A percentile compares a stretch with the other conserved stretches of the same genome.
Evolutionary conservation across 2,888 invertebrate genomes (phyloP).

Genomic region (Colletes collaris): DNA sequence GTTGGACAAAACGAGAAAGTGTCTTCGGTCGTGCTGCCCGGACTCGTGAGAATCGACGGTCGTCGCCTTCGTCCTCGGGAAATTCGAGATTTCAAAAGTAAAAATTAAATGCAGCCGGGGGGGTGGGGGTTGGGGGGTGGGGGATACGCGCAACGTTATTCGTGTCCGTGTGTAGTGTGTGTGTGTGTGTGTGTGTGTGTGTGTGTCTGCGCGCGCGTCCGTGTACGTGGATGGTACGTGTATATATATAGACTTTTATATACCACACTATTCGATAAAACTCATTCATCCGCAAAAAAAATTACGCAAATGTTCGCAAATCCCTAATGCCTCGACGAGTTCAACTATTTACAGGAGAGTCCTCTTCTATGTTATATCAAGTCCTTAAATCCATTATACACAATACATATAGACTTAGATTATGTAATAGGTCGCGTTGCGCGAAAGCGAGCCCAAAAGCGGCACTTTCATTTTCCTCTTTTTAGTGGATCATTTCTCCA

Average conservation of each 20-base stretch:
- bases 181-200: not conserved
- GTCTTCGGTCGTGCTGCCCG: constrained; percentile 45
- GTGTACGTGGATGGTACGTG: not conserved
- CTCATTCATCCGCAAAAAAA: constrained; percentile 69
- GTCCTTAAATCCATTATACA: constrained; percentile 81
- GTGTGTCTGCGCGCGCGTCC: not conserved
- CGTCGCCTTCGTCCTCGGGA: constrained; percentile 24
- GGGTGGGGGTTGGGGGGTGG: constrained; percentile 21
- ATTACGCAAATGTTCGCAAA: constrained; percentile 75
- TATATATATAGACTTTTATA: constrained; percentile 31
- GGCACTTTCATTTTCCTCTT: constrained; percentile 62
- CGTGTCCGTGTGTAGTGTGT: not conserved
- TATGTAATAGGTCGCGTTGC: constrained; percentile 67
- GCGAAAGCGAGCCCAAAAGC: constrained; percentile 67
- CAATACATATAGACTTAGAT: constrained; percentile 82
- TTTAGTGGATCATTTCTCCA: not conserved
- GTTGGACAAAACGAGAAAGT: constrained; percentile 61
- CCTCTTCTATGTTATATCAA: constrained; percentile 80
- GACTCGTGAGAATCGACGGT: constrained; percentile 28
- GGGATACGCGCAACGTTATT: constrained; percentile 63
- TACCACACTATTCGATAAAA: constrained; percentile 57
- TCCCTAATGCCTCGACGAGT: constrained; percentile 80
- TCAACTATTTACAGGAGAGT: constrained; percentile 81
- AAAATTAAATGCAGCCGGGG: constrained; percentile 74
- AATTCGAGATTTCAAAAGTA: constrained; percentile 52